phyloP scores from a whole-genome alignment of 2,888 invertebrate genomes.

The Diadegma fenestrale region DNA sequence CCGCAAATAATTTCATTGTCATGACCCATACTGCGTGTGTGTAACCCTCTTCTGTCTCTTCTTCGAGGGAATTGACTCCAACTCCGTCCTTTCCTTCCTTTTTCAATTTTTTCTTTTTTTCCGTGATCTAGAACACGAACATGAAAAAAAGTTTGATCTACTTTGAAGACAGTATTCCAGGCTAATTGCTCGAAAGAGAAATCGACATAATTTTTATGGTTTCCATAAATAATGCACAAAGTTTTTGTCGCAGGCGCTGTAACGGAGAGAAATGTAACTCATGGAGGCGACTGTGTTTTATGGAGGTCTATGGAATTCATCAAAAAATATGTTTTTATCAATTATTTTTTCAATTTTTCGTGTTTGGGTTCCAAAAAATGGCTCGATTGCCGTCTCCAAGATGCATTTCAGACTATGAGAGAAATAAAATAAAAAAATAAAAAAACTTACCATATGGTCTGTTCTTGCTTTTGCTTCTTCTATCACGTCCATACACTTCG shows the following conservation, averaged over 20 bases:
- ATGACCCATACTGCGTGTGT: slow-evolving; percentile 98
- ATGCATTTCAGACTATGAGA: neutral
- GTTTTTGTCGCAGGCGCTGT: too few species aligned
- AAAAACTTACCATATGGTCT: slow-evolving; percentile 92
- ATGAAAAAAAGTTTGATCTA: neutral
- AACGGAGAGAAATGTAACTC: too few species aligned
- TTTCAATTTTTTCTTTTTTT: slow-evolving; percentile 96
- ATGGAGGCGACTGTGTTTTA: too few species aligned
- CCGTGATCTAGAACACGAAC: slow-evolving; percentile 89
- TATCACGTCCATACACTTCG: slow-evolving; percentile 97
- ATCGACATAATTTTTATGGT: too few species aligned
- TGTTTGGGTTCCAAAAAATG: neutral
- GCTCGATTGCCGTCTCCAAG: neutral
- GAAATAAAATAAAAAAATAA: neutral
- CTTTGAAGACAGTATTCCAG: too few species aligned
- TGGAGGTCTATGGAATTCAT: too few species aligned
- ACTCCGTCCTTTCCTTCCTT: slow-evolving; percentile 92
- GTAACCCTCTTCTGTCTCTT: slow-evolving; percentile 93
- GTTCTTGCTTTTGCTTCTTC: slow-evolving; percentile 98
- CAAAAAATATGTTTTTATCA: too few species aligned
- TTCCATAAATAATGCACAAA: too few species aligned
- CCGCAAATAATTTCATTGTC: slow-evolving; percentile 99
- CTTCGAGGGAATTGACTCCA: slow-evolving; percentile 89
- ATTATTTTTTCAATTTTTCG: neutral
- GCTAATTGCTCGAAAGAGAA: neutral